Evolutionary conservation across 2,888 invertebrate species (phyloP).

Genomic region (Prosopocoilus inquinatus): DNA sequence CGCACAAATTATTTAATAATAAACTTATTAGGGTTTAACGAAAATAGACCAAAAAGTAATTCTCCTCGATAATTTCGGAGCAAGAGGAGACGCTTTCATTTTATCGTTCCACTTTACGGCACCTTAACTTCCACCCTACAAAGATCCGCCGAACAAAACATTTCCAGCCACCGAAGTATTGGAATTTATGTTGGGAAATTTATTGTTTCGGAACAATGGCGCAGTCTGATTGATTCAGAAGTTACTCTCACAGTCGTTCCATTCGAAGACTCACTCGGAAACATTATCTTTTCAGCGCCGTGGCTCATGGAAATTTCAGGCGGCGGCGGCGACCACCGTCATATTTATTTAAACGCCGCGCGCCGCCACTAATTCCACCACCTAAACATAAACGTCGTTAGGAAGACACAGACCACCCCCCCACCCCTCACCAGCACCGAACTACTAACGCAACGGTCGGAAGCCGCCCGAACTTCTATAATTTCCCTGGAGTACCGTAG

Average conservation of each 20-base stretch:
- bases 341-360: too few species aligned
- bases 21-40: too few species aligned
- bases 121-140: neutral
- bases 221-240: neutral
- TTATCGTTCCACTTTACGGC: neutral
- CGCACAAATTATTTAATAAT: too few species aligned
- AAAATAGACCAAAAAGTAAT: too few species aligned
- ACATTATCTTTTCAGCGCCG: too few species aligned
- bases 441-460: conserved; percentile 37
- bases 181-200: conserved; percentile 15
- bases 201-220: conserved; percentile 18
- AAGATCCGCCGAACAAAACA: neutral
- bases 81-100: too few species aligned
- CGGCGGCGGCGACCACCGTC: too few species aligned
- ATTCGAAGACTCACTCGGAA: neutral
- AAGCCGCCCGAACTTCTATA: conserved; percentile 35
- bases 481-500: conserved; percentile 45
- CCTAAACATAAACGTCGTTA: conserved; percentile 23
- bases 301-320: too few species aligned
- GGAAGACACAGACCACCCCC: too few species aligned
- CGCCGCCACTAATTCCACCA: neutral
- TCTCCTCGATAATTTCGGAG: too few species aligned
- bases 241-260: neutral
- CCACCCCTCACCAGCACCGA: too few species aligned
- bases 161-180: conserved; percentile 1